A percentile compares a stretch with the other conserved stretches of the same genome.
These are phyloP conservation scores for Hydractinia echinata DNA, from an alignment of 30 jellyfish, hydroid and myxozoan genomes.

Conservation along the genomic window DNA sequence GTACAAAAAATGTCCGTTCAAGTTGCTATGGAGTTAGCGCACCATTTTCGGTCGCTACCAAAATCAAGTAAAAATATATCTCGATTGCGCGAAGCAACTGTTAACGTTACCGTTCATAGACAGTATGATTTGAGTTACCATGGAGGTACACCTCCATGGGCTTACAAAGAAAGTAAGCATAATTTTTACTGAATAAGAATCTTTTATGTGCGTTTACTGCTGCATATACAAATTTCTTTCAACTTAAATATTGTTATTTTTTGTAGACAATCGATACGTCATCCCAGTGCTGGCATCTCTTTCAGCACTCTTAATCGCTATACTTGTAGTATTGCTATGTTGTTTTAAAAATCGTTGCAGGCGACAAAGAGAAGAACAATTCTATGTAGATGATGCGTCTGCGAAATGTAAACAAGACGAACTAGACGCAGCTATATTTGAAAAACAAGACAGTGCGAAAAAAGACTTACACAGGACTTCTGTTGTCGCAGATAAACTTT, in stretches of 20 bases:
- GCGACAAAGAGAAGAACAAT: not conserved
- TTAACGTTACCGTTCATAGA: conserved; percentile 43
- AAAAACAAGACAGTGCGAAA: not conserved
- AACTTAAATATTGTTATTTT: not conserved
- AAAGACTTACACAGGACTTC: no score
- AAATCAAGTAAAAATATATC: conserved; percentile 37
- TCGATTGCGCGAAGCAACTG: conserved; percentile 48
- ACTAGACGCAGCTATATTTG: not conserved
- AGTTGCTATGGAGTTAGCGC: conserved; percentile 76
- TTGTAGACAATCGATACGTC: conserved; percentile 53
- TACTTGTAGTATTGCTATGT: conserved; percentile 53
- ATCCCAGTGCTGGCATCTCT: conserved; percentile 66
- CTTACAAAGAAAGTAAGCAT: not conserved
- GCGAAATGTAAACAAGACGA: no score
- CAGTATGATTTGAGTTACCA: not conserved
- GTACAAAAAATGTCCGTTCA: conserved; percentile 61
- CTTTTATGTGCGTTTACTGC: not conserved
- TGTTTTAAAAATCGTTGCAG: conserved; percentile 1
- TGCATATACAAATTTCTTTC: not conserved
- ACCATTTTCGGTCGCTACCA: conserved; percentile 26
- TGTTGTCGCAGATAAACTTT: conserved; percentile 1
- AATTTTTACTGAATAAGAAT: not conserved
- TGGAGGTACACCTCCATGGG: not conserved
- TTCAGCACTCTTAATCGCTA: conserved; percentile 47
- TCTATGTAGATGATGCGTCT: not conserved